Base-by-base conservation (phyloP, 2,113 vertebrate genomes). In the Pampusana beccarii region DNA sequence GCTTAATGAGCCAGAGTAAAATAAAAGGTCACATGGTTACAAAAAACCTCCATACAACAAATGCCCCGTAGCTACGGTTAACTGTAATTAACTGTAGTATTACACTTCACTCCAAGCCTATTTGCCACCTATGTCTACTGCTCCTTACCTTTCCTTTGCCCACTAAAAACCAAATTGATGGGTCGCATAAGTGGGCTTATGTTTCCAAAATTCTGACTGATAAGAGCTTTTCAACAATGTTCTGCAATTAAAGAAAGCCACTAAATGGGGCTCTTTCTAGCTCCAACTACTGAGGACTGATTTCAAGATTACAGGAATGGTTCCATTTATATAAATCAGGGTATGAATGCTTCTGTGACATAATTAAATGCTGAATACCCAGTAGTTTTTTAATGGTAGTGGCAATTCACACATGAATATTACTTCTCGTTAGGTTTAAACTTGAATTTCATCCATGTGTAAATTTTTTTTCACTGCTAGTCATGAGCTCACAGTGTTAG, bases 81-180 rank as follows among this genome's bases (percentile, higher is more conserved):
- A 98, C 96, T 97, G 97, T 97, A 98, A 98, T 98, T 98, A 98
- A 97, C 96, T 97, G 92, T 93, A 95, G 90, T 92, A 95, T 96
- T 96, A 93, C 93, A 97, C 87, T 96, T 97, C 95, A 96, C 95
- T 97, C 97, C 85, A 94, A 97, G 85, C 62, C 97, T 56, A 73
- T 94, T 97, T 95, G 96, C 94, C 90, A 97, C 82, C 92, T 66
- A 64, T 94, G 70, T 78, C 77, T 82, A 53, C 87, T 89, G 73
- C 57, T 84, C 79, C 91, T 92, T 84, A 78, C 70, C 85, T 91
- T 90, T 74, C 67, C 90, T 91, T 88, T 60, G 85, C 92, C 94
- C 93, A 71, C 42, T 80, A 86, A 83, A 92, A 91, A 82, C 71
- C 80, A 81, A 75, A 56, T 2, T 34, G 24, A 48, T 38, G 38